A percentile compares a stretch with the other conserved stretches of the same genome.
phyloP scores from a whole-genome alignment of 2,113 vertebrate genomes.

The Myrmecophaga tridactyla region DNA sequence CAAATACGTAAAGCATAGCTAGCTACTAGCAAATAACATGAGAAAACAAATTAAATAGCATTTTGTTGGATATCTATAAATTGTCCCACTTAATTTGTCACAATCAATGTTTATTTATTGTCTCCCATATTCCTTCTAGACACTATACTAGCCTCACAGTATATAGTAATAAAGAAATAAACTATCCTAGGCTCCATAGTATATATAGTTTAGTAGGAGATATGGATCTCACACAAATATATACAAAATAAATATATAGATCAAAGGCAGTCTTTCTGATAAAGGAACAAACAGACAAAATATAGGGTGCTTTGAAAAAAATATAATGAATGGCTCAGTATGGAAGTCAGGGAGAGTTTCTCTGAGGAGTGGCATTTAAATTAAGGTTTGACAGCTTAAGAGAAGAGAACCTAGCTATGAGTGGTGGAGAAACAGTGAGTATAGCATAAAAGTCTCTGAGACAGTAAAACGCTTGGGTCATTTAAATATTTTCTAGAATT shows the following conservation, averaged over 20 bases:
- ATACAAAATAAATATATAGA: neutral
- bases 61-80: neutral
- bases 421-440: neutral
- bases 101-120: neutral
- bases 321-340: neutral
- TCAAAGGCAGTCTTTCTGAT: neutral
- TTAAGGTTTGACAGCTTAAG: neutral
- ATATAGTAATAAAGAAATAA: neutral
- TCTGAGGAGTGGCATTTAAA: neutral
- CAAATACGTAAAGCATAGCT: neutral
- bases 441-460: neutral
- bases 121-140: neutral
- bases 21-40: neutral
- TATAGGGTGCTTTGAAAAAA: neutral
- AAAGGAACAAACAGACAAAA: neutral
- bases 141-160: neutral
- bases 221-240: neutral
- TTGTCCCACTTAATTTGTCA: neutral
- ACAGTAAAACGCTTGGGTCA: neutral
- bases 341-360: neutral
- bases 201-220: neutral
- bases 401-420: neutral
- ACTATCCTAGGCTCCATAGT: neutral
- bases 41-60: neutral
- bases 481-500: neutral